These are phyloP conservation scores for Corynorhinus townsendii DNA, from an alignment of 2,113 vertebrate genomes.

Conservation along the genomic window DNA sequence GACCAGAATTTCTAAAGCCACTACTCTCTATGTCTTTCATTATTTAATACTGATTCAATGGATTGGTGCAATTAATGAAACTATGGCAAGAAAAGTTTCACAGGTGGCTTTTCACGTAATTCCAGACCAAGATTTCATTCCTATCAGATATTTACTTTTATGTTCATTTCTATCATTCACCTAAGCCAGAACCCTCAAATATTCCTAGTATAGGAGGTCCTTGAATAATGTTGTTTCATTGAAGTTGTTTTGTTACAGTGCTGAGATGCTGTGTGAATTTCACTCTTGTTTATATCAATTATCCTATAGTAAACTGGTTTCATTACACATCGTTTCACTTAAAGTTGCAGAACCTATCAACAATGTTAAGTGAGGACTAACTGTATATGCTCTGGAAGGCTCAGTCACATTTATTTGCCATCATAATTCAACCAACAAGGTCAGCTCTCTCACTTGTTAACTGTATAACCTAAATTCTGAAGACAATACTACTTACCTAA, in stretches of 20 bases:
- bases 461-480: neutral
- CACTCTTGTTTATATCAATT: neutral
- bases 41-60: neutral
- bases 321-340: neutral
- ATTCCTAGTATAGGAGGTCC: neutral
- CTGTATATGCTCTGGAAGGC: neutral
- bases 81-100: neutral
- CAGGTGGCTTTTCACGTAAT: conserved; percentile 8
- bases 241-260: neutral
- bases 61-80: conserved; percentile 1
- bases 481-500: neutral
- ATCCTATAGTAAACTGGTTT: neutral
- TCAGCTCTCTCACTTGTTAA: neutral
- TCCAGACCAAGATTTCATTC: neutral
- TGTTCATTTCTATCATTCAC: neutral
- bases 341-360: neutral
- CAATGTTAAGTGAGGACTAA: neutral
- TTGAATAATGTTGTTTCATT: neutral
- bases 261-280: neutral
- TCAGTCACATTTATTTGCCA: neutral
- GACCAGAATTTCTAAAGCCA: neutral
- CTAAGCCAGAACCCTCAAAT: neutral
- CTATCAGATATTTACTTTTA: neutral
- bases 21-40: neutral
- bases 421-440: neutral